Evolutionary conservation across 1,140 invertebrate genomes (phyloP), one percentile per base, ranked within the genome.

Genomic region (Eurosta solidaginis): DNA sequence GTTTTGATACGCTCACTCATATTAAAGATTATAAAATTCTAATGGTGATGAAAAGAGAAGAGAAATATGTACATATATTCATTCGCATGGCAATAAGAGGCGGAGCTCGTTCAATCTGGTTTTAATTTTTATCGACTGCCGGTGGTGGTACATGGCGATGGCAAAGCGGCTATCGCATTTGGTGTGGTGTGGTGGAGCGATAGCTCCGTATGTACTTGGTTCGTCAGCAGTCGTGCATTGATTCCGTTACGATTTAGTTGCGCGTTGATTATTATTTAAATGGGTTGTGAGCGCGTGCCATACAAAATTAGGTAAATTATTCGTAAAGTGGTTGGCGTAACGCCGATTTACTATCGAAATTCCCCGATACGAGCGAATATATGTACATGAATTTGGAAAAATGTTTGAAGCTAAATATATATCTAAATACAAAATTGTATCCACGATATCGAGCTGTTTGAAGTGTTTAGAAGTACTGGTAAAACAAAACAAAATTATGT

Each of bases 151-250:
- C 59, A 68, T 68, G 59, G 40, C 40, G 59, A 5, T 68, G 27
- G 59, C 22, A 36, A 36, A 36, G 59, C 33, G n/a, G n/a, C n/a
- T n/a, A n/a, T 40, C 59, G 59, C 14, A 68, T 68, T 68, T 17
- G 33, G 36, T 17, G 36, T 68, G 33, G 33, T 27, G 33, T 36
- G 22, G 59, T 68, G 59, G 59, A 20, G 59, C 22, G 59, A 29
- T 22, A 17, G 59, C 17, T 33, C 33, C n/a, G n/a, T n/a, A 20
- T 68, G 59, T 68, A 68, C n/a, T n/a, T n/a, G n/a, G 74, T 47
- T 47, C 74, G 74, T 36, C 74, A 50, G 47, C 74, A 75, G 42
- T 75, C 74, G 74, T 75, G 74, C 44, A 33, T 25, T 75, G 44
- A 75, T 47, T 75, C 74, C 44, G 74, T 75, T 49, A 45, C 44